Conservation (phyloP, 2,797 vertebrate genomes). For the Dicrostonyx torquatus region DNA sequence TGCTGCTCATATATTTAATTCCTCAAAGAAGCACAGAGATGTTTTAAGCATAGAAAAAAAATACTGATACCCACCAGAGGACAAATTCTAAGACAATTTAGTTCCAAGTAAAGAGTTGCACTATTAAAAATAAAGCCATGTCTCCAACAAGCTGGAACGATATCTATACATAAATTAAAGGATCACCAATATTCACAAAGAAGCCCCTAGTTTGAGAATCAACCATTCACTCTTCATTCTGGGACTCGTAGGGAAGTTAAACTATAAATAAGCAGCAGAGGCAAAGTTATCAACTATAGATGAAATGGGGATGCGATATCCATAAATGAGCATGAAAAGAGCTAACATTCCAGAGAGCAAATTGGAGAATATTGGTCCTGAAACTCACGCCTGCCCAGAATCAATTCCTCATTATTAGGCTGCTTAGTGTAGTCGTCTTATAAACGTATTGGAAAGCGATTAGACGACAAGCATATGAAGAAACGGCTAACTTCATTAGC, state of each 20-base stretch:
- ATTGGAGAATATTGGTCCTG: neutral
- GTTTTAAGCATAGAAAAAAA: constrained; percentile 20
- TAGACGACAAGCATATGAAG: neutral
- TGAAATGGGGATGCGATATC: neutral
- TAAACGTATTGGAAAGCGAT: neutral
- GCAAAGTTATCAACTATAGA: neutral
- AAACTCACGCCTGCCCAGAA: constrained; percentile 24
- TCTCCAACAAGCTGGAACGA: neutral
- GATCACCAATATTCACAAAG: neutral
- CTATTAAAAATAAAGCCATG: neutral
- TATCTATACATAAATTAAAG: neutral
- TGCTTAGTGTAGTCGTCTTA: neutral
- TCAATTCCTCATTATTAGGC: neutral
- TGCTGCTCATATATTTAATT: neutral
- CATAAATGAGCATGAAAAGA: neutral
- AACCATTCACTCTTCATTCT: neutral
- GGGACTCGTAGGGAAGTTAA: neutral
- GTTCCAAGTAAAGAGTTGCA: neutral
- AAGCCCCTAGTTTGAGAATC: neutral
- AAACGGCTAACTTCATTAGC: constrained; percentile 41
- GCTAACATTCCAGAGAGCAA: neutral
- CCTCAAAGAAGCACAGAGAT: neutral
- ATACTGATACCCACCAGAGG: neutral
- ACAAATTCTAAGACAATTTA: neutral
- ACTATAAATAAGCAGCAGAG: neutral